phyloP scores from a whole-genome alignment of 2,113 vertebrate genomes.

The Ovibos moschatus region DNA sequence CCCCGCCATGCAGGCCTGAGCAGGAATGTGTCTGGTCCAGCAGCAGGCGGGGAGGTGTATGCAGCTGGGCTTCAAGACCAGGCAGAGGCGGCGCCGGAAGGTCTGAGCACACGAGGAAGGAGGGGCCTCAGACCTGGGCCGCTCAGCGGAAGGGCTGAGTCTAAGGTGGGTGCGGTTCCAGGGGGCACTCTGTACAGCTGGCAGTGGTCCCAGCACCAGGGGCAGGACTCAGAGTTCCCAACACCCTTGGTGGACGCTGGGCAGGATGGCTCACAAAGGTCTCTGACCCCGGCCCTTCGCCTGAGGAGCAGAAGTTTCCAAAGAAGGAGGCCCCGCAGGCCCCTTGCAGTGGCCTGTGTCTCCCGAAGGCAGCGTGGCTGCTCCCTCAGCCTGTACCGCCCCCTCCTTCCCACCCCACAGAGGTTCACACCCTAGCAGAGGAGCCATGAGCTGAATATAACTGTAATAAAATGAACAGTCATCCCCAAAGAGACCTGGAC shows the following conservation, averaged over 20 bases:
- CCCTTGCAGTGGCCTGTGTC: neutral
- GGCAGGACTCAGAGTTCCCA: neutral
- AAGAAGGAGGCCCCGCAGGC: neutral
- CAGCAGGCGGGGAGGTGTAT: neutral
- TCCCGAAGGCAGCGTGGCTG: neutral
- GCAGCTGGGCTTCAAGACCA: neutral
- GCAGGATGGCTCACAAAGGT: neutral
- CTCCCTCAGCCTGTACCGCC: too few relatives aligned
- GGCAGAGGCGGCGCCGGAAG: rapidly evolving
- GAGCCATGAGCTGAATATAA: neutral
- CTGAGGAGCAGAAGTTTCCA: neutral
- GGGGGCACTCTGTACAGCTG: neutral
- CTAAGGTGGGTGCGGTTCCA: neutral
- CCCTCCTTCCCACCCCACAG: neutral
- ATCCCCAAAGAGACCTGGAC: neutral
- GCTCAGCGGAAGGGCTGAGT: neutral
- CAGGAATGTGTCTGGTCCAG: neutral
- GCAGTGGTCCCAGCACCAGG: neutral
- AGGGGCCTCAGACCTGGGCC: neutral
- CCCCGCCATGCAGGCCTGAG: neutral
- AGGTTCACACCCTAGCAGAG: neutral
- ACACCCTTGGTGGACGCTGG: neutral
- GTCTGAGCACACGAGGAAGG: too few relatives aligned
- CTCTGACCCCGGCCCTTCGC: neutral
- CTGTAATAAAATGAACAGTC: neutral